Base-by-base conservation (phyloP, 2,797 vertebrate species). In the Myotis pilosus region DNA sequence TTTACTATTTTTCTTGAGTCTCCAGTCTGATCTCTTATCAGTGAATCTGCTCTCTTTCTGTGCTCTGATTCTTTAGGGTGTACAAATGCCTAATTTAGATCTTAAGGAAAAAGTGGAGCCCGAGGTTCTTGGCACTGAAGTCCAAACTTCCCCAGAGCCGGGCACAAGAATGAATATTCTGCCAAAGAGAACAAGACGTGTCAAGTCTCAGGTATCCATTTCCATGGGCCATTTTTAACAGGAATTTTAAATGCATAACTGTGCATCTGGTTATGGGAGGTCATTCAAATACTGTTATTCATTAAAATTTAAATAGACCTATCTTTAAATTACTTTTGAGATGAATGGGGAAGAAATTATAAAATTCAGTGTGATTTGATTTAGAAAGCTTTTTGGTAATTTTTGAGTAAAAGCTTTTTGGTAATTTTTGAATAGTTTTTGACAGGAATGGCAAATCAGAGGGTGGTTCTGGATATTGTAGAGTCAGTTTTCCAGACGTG, bases 51-150 rank as follows among this genome's bases (percentile, higher is more conserved):
- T 98, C 55, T 98, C 62, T 96, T 96, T 95, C 89, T 98, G 60
- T 98, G 90, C 94, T 97, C 88, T 98, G 78, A 95, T 97, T 68
- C 88, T 96, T 51, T 95, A 99, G 99, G 99, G 99, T 79, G 98
- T 99, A 96, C 99, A 99, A 68, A 99, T 99, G 93, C 98, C 99
- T 33, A 99, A 99, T 78, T 98, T 99, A 87, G 99, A 99, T 64
- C 98, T 98, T 75, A 99, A 99, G 44, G 99, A 99, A 75, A 98
- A 98, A 69, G 98, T 99, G 88, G 99, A 99, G 28, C 92, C 98
- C 71, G 99, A 99, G 3, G 99, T 99, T 74, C 98, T 98, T 83
- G 96, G 97, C 89, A 97, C 97, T 95, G 98, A 98, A 92, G 97
- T 97, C 78, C 98, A 98, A 90, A 96, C 97, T 96, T 98, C 98